Percentiles rank a stretch among this genome's conserved stretches.
Evolutionary conservation across 2,797 vertebrate species (phyloP).

Genomic region (Anguilla pacifica): DNA sequence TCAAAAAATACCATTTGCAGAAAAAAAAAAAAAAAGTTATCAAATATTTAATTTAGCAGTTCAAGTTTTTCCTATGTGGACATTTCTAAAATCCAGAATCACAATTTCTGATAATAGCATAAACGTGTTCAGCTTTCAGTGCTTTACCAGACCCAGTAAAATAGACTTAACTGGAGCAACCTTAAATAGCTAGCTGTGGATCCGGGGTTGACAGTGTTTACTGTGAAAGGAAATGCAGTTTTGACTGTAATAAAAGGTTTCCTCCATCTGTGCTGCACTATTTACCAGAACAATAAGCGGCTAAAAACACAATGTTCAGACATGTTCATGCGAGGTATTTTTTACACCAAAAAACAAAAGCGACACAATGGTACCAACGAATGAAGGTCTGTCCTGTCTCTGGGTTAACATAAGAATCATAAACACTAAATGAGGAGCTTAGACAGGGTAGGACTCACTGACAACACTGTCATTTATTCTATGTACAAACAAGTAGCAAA

Average conservation of each 20-base stretch:
- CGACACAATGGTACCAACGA: no score
- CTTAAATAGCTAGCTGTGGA: neutral
- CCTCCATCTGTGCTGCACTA: neutral
- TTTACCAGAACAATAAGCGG: neutral
- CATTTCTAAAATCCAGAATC: no score
- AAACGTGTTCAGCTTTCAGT: neutral
- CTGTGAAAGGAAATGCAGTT: neutral
- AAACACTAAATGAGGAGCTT: neutral
- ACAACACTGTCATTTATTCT: constrained; percentile 31
- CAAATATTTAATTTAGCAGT: no score
- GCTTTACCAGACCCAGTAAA: neutral
- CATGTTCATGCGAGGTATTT: neutral
- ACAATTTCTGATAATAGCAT: neutral
- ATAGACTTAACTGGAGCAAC: neutral
- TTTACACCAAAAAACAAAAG: neutral
- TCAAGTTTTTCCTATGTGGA: no score
- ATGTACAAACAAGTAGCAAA: constrained; percentile 32
- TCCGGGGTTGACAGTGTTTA: neutral
- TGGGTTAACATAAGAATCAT: no score
- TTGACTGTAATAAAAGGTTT: constrained; percentile 8
- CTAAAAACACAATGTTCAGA: neutral
- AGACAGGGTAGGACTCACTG: constrained; percentile 1
- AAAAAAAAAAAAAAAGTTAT: no score
- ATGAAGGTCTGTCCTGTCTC: no score
- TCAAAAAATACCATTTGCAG: no score